Conservation (phyloP, 1,140 invertebrate genomes). For the Drosophila rufa region DNA sequence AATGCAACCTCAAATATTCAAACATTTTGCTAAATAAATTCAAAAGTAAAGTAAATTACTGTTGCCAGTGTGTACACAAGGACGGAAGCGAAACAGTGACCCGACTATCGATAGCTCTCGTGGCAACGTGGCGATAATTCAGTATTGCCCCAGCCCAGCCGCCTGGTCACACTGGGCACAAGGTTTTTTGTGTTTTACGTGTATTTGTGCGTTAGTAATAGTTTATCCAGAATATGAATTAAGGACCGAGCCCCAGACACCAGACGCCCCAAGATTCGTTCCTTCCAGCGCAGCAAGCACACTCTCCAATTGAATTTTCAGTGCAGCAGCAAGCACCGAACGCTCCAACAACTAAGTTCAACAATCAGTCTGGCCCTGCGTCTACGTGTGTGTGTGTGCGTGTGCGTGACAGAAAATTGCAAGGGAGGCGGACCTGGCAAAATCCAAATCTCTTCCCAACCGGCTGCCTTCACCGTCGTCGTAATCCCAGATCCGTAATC, state of each 20-base stretch:
- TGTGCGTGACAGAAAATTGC: conserved; percentile 19
- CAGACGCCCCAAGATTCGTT: conserved; percentile 16
- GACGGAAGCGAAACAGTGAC: neutral
- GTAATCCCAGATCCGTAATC: conserved; percentile 7
- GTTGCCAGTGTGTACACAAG: neutral
- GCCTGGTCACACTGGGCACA: conserved; percentile 12
- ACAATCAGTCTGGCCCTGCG: conserved; percentile 9
- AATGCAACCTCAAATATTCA: no score
- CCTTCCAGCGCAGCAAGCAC: neutral
- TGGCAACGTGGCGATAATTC: conserved; percentile 26
- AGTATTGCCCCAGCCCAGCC: neutral
- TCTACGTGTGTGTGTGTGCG: neutral
- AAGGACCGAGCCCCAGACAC: conserved; percentile 27
- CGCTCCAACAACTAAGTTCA: conserved; percentile 4
- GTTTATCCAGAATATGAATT: conserved; percentile 74
- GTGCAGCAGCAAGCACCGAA: neutral
- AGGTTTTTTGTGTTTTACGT: conserved; percentile 43
- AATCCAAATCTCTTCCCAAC: conserved; percentile 14
- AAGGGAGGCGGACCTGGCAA: conserved; percentile 31
- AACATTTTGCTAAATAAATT: neutral
- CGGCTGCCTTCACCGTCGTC: neutral
- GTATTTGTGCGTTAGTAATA: conserved; percentile 73
- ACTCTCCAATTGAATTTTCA: neutral
- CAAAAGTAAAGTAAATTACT: neutral
- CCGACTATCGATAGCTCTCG: conserved; percentile 7